Evolutionary conservation across 2,888 invertebrate species (phyloP), one percentile per base, ranked within the genome.

Genomic region (Dione vanillae): DNA sequence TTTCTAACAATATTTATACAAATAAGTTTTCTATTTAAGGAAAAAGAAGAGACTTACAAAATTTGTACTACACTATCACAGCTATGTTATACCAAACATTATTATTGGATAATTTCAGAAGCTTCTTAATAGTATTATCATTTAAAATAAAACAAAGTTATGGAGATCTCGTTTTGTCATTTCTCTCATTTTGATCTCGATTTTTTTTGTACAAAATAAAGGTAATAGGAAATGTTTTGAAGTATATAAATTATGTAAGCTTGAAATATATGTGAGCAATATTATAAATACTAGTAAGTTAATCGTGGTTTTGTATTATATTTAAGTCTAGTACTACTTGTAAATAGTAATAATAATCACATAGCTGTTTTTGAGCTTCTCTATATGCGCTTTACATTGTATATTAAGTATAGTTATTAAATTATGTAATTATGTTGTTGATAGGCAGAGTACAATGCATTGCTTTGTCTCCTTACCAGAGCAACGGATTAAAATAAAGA

Each of bases 81-180:
- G 5, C 27, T n/a, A 43, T 14, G 19, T 45, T 45, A 12, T 3
- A n/a, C 27, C n/a, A 12, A 10, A n/a, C n/a, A 43, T 45, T 59
- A 43, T 45, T 43, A 45, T n/a, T n/a, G 45, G 45, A 27, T 27
- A 14, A 11, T 61, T 45, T 45, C 9, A 45, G 14, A 43, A 61
- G 43, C 59, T 61, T 61, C 11, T 27, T n/a, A 41, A 43, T 20
- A 59, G 43, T 27, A 59, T 20, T 27, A 59, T n/a, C n/a, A 59
- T 14, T 59, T 59, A 43, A 43, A 56, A 59, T n/a, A 16, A 19
- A 45, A 37, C 7, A 51, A 14, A 10, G 10, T 41, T 41, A 40
- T 40, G n/a, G 41, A 10, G 12, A 37, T 43, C n/a, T 0, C 19
- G 19, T 52, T 16, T 52, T 11, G 27, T 41, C 20, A 47, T 27